A percentile compares a stretch with the other conserved stretches of the same genome.
Evolutionary conservation across 2,113 vertebrate genomes (phyloP).

Genomic region (Erpornis zantholeuca): DNA sequence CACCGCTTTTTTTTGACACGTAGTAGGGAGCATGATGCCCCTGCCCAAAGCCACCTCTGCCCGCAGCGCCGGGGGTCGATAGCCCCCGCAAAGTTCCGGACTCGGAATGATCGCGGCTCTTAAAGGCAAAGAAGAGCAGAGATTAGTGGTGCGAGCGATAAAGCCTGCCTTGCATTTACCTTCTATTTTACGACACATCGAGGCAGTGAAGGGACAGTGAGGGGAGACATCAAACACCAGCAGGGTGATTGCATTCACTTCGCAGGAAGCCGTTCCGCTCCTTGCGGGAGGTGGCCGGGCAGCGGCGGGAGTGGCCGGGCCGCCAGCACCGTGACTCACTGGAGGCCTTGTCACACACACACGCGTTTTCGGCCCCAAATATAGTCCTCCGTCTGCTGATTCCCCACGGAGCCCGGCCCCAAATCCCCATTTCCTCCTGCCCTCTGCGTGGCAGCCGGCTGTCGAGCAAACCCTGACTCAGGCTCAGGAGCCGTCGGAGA

Average conservation of each 20-base stretch:
- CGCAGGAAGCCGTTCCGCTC: not conserved
- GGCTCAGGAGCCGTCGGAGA: not conserved
- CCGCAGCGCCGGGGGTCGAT: not conserved
- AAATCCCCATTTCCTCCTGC: not conserved
- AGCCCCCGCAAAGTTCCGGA: not conserved
- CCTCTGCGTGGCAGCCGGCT: not conserved
- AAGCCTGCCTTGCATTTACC: not conserved
- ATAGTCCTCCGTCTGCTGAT: not conserved
- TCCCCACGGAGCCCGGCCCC: not conserved
- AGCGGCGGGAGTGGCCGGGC: not conserved
- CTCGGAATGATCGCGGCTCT: not conserved
- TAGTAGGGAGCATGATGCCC: not conserved
- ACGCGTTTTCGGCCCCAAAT: accelerated
- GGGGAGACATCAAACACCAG: not conserved
- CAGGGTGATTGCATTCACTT: not conserved
- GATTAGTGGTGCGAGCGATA: not conserved
- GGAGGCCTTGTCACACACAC: not conserved
- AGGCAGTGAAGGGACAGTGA: not conserved
- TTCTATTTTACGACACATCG: not conserved
- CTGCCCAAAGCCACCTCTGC: not conserved
- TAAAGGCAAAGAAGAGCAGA: not conserved
- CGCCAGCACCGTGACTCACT: accelerated
- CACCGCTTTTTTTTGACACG: not conserved
- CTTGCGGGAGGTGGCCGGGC: not conserved
- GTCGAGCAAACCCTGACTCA: not conserved